phyloP scores from a whole-genome alignment of 1,140 invertebrate genomes.

The Ostrea edulis region DNA sequence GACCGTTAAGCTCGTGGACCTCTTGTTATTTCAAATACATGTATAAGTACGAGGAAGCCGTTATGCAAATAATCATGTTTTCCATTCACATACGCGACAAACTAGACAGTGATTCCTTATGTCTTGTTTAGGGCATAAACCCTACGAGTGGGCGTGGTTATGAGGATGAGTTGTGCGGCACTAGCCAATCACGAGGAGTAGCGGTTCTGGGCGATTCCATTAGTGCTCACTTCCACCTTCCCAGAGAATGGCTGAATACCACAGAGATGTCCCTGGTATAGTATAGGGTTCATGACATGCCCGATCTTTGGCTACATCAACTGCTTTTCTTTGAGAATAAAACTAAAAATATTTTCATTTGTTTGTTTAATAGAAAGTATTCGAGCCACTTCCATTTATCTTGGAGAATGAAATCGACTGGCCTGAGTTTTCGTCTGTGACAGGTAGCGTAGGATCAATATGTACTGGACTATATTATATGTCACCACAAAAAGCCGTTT shows the following conservation, averaged over 20 bases:
- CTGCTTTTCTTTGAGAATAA: background rate
- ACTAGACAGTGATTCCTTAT: background rate
- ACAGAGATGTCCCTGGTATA: slow-evolving; percentile 73
- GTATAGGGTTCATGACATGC: background rate
- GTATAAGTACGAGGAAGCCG: too few species aligned
- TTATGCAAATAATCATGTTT: too few species aligned
- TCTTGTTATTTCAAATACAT: too few species aligned
- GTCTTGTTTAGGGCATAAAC: slow-evolving; percentile 75
- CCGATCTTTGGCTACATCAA: background rate
- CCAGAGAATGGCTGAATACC: slow-evolving; percentile 80
- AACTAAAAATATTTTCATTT: background rate
- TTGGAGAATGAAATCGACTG: slow-evolving; percentile 81
- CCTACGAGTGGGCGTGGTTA: slow-evolving; percentile 72
- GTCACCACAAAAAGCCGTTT: background rate
- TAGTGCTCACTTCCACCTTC: slow-evolving; percentile 82
- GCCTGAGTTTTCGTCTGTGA: slow-evolving; percentile 81
- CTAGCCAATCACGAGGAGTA: slow-evolving; percentile 76
- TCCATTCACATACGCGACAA: too few species aligned
- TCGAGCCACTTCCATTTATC: slow-evolving; percentile 76
- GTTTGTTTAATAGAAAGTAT: slow-evolving; percentile 66
- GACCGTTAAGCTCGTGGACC: too few species aligned
- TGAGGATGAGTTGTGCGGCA: slow-evolving; percentile 79
- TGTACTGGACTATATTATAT: too few species aligned
- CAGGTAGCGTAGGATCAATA: slow-evolving; percentile 71
- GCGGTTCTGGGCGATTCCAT: slow-evolving; percentile 82